Conservation (phyloP, 64 coral and sea anemone genomes). For the Astreopora myriophthalma region DNA sequence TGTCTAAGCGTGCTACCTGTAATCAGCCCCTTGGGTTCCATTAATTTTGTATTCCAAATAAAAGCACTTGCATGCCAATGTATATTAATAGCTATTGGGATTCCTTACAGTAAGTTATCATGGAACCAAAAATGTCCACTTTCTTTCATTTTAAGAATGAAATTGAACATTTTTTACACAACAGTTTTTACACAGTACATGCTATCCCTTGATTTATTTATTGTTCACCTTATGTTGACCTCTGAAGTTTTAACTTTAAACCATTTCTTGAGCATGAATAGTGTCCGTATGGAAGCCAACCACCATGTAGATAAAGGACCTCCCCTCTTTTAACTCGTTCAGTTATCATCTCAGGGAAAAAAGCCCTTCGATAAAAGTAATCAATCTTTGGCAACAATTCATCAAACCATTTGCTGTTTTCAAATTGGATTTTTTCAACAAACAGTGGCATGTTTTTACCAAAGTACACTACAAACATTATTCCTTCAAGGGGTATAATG, state of each 20-base stretch:
- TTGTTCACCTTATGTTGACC: background rate
- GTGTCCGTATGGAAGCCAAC: conserved; percentile 35
- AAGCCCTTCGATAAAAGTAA: conserved; percentile 6
- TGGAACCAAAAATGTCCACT: too few relatives aligned
- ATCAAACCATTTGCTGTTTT: conserved; percentile 11
- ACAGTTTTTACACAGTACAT: background rate
- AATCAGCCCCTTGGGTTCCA: background rate
- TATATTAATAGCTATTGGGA: too few relatives aligned
- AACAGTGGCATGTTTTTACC: conserved; percentile 25
- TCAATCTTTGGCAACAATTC: conserved; percentile 34
- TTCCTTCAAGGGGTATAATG: background rate
- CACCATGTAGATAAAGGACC: conserved; percentile 40
- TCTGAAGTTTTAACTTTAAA: conserved; percentile 35
- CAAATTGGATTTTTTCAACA: conserved; percentile 18
- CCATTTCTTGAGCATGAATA: conserved; percentile 12
- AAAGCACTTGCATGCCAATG: background rate
- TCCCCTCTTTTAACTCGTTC: conserved; percentile 42
- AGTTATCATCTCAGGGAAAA: conserved; percentile 31
- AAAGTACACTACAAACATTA: conserved; percentile 29
- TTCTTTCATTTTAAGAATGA: background rate
- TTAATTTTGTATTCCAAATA: background rate
- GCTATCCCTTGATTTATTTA: background rate
- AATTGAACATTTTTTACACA: background rate
- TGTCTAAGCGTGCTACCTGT: background rate
- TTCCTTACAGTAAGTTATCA: too few relatives aligned